Conservation (phyloP, 1,140 invertebrate genomes). For the Apolygus lucorum region DNA sequence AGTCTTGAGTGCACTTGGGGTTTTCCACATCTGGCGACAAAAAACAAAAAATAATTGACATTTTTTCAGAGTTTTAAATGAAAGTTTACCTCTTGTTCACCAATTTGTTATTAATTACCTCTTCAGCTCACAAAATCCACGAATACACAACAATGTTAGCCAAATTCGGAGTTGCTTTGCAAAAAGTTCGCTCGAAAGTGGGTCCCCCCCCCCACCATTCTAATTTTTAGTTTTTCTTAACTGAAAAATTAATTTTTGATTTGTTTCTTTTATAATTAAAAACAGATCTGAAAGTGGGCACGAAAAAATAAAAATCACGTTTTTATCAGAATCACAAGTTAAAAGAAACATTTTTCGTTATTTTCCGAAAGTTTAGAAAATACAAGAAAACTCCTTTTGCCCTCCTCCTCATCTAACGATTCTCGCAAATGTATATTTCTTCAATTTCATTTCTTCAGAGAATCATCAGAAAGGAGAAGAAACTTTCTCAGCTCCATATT, state of each 20-base stretch:
- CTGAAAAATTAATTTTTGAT: neutral
- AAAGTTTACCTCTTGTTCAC: neutral
- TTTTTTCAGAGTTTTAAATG: neutral
- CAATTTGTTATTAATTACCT: neutral
- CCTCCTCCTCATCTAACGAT: neutral
- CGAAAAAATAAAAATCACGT: neutral
- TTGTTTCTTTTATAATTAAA: neutral
- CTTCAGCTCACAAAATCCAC: neutral
- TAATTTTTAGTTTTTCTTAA: neutral
- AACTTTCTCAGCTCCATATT: conserved; percentile 53
- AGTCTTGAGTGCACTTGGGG: too few species aligned
- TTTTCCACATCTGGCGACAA: too few species aligned
- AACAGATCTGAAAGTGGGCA: neutral
- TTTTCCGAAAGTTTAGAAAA: neutral
- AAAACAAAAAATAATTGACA: too few species aligned
- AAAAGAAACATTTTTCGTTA: neutral
- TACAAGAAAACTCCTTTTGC: neutral
- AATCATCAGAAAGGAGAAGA: conserved; percentile 54
- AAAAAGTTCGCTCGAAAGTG: neutral
- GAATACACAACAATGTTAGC: neutral
- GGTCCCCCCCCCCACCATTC: neutral
- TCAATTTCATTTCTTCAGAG: conserved; percentile 43
- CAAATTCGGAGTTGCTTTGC: neutral
- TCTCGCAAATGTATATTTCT: conserved; percentile 10
- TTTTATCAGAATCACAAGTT: neutral